Percentiles rank a stretch among this genome's conserved stretches.
Evolutionary conservation across 2,888 invertebrate species (phyloP).

Genomic region (Apomyelois bistriatella): DNA sequence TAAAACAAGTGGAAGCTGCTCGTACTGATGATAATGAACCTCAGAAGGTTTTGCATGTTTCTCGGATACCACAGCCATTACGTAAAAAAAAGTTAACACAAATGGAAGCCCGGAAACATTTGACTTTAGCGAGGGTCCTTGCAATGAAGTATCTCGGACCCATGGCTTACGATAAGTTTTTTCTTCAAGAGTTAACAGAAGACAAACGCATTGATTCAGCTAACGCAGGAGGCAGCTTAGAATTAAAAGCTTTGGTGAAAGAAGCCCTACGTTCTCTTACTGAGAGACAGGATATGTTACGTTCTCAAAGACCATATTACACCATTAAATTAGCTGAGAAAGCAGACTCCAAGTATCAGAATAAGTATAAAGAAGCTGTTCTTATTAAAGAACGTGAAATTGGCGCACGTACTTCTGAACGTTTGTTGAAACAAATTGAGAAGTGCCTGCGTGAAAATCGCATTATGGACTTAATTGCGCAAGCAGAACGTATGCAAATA

Average conservation of each 20-base stretch:
- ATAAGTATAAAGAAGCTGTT: slow-evolving; percentile 55
- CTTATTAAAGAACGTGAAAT: slow-evolving; percentile 59
- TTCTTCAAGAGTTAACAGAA: slow-evolving; percentile 52
- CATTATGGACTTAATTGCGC: slow-evolving; percentile 60
- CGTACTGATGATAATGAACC: slow-evolving; percentile 42
- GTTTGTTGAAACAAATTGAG: slow-evolving; percentile 54
- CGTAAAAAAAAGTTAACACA: slow-evolving; percentile 58
- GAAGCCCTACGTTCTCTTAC: slow-evolving; percentile 58
- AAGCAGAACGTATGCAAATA: slow-evolving; percentile 69
- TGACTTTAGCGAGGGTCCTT: slow-evolving; percentile 60
- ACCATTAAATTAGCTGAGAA: slow-evolving; percentile 65
- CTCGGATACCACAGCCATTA: slow-evolving; percentile 57
- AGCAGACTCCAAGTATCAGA: slow-evolving; percentile 62
- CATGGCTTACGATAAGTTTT: slow-evolving; percentile 74
- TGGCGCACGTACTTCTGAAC: slow-evolving; percentile 58
- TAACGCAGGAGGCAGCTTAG: slow-evolving; percentile 51
- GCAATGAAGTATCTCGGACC: slow-evolving; percentile 74
- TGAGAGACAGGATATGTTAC: slow-evolving; percentile 67
- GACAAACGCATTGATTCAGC: slow-evolving; percentile 61
- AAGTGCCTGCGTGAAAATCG: slow-evolving; percentile 52
- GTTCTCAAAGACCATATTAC: slow-evolving; percentile 67
- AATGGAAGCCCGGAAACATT: slow-evolving; percentile 60
- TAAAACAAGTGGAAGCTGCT: slow-evolving; percentile 53
- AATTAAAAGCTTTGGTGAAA: slow-evolving; percentile 43
- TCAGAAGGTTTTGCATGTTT: slow-evolving; percentile 45